phyloP scores from a whole-genome alignment of 2,888 invertebrate species.

The Eupithecia insigniata region DNA sequence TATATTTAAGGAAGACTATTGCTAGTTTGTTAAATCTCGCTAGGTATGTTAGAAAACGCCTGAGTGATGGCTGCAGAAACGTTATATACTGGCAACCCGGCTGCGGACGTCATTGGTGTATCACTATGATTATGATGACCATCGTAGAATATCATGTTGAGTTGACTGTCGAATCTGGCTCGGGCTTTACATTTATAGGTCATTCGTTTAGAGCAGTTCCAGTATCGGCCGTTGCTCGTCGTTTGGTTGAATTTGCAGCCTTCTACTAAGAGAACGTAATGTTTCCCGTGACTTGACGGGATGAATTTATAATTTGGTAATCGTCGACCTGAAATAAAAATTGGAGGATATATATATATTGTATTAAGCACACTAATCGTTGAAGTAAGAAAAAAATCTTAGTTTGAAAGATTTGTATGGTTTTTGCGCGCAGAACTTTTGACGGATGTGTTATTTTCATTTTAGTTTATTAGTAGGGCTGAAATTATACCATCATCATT shows the following conservation, averaged over 20 bases:
- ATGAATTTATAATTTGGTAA: conserved; percentile 48
- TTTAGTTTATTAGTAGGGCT: neutral
- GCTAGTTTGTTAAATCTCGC: neutral
- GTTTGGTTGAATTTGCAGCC: conserved; percentile 47
- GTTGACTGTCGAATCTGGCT: conserved; percentile 42
- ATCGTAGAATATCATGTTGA: conserved; percentile 42
- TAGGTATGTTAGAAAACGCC: conserved; percentile 19
- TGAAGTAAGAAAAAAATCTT: neutral
- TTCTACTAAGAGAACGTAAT: conserved; percentile 42
- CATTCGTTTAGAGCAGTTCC: conserved; percentile 46
- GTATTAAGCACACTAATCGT: neutral
- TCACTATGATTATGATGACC: conserved; percentile 45
- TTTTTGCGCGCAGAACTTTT: neutral
- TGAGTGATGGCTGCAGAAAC: conserved; percentile 27
- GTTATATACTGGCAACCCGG: conserved; percentile 26
- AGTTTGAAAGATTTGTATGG: neutral
- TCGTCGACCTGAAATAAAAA: conserved; percentile 20
- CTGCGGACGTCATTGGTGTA: conserved; percentile 12
- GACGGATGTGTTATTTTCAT: neutral
- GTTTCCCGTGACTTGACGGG: conserved; percentile 51
- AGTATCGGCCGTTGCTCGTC: conserved; percentile 41
- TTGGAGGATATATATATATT: neutral
- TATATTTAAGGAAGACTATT: neutral
- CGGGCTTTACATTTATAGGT: conserved; percentile 45
- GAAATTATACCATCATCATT: no score